Base-by-base conservation (phyloP, 1,140 invertebrate species). In the Drosophila ogumai region DNA sequence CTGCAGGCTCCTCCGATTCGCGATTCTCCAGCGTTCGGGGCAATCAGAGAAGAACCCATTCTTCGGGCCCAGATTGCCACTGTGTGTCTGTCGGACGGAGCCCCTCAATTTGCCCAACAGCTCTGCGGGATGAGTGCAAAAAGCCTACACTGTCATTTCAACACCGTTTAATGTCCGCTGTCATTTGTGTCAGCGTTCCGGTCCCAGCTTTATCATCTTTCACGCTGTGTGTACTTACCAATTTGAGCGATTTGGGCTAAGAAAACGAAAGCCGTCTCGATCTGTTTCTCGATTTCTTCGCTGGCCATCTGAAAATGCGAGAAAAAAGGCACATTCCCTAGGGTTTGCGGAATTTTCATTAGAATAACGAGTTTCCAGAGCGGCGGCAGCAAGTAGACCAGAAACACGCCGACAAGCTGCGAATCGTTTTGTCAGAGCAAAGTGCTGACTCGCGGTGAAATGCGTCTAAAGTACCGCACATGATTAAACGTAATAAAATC, bases 401-500 rank as follows among this genome's bases (percentile, higher is more conserved):
- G 63, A 56, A 71, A 57, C 57, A 40, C 47, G 38, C 32, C 73
- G 28, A 76, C 75, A 43, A 54, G 52, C 52, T 54, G 52, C 32
- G 52, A 54, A 54, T 54, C 46, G 65, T 76, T 67, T 77, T 60
- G 47, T 41, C 55, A 75, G 47, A 59, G 44, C 41, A 50, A 68
- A 50, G 65, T 57, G 64, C 57, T 46, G 50, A 57, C 41, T 59
- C 64, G 58, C 78, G 54, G 76, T 49, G 63, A 77, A 80, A 79
- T 76, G 79, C 79, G 79, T 81, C 79, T 81, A 81, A 82, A 81
- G 79, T 82, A 82, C 79, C 79, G 79, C 79, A 82, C 79, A 82
- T 81, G 79, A 82, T 82, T 82, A 81, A 81, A 82, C 67, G 79
- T 76, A 82, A 76, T 59, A 59, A 79, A 76, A 75, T 65, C 75